phyloP scores from a whole-genome alignment of 1,140 invertebrate genomes.

The Drosophila simulans region DNA sequence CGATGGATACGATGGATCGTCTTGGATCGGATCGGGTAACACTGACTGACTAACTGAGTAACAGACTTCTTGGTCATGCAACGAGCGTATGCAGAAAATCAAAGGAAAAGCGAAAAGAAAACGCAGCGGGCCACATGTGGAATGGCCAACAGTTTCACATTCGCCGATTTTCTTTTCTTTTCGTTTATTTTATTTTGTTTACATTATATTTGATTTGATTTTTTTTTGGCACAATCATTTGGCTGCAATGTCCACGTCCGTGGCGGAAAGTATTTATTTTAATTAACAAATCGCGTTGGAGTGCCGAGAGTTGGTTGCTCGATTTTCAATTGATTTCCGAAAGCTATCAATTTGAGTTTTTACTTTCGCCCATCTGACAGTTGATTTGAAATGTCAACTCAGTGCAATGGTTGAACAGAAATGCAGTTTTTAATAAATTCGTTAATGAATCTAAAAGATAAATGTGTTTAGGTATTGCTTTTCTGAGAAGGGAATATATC shows the following conservation, averaged over 20 bases:
- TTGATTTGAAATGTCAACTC: constrained; percentile 1
- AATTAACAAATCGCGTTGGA: constrained; percentile 72
- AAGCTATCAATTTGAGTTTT: constrained; percentile 63
- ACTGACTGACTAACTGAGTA: constrained; percentile 62
- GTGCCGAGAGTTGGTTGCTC: constrained; percentile 42
- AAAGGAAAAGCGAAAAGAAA: constrained; percentile 72
- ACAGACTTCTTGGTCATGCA: constrained; percentile 75
- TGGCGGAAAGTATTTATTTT: constrained; percentile 81
- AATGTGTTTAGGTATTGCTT: neutral
- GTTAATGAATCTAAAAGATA: neutral
- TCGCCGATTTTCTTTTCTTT: constrained; percentile 37
- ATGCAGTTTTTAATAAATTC: neutral
- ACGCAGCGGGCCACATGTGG: constrained; percentile 50
- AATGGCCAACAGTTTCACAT: constrained; percentile 46
- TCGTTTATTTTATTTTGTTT: constrained; percentile 15
- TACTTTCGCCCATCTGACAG: constrained; percentile 52
- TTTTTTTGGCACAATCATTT: constrained; percentile 40
- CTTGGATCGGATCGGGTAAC: constrained; percentile 50
- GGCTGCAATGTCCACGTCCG: constrained; percentile 21
- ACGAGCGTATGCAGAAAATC: constrained; percentile 50
- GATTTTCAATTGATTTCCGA: constrained; percentile 68
- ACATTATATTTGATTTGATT: constrained; percentile 23
- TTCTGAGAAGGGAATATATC: neutral
- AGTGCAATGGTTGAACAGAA: neutral
- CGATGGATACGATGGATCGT: neutral